Evolutionary conservation across 92 coral and sea anemone genomes (phyloP).

Genomic region (Phymanthus crucifer): DNA sequence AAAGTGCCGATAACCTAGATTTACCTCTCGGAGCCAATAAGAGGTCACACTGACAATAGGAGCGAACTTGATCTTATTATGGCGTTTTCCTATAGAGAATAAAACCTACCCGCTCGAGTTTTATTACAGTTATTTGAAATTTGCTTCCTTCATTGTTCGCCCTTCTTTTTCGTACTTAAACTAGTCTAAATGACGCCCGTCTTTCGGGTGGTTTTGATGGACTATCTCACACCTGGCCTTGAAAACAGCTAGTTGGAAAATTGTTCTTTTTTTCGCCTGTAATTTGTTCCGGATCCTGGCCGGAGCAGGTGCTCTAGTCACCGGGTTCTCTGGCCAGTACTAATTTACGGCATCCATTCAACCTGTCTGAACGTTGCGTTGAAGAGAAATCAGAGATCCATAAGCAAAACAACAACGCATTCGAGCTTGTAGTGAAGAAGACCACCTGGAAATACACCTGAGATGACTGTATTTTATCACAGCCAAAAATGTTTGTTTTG

Average conservation of each 20-base stretch:
- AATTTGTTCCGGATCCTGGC: slow-evolving; percentile 8
- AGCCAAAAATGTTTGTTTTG: not conserved
- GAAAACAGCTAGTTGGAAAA: not conserved
- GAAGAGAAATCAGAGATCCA: slow-evolving; percentile 17
- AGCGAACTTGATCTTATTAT: not conserved
- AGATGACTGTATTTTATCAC: not conserved
- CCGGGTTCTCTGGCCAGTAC: not conserved
- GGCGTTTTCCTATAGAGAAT: not conserved
- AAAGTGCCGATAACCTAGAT: not conserved
- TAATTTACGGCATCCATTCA: not conserved
- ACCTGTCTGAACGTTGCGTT: not conserved
- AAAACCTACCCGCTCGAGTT: not conserved
- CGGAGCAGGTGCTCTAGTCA: slow-evolving; percentile 1
- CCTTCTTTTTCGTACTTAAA: not conserved
- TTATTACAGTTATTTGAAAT: not conserved
- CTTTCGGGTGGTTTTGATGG: not conserved
- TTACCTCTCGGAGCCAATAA: not conserved
- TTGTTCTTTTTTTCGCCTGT: slow-evolving; percentile 4
- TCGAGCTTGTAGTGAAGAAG: not conserved
- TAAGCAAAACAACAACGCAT: not conserved
- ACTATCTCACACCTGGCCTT: not conserved
- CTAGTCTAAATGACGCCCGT: slow-evolving; percentile 6
- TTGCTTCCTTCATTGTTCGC: not conserved
- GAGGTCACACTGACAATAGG: not conserved
- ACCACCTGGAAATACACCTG: not conserved